These are phyloP conservation scores for Eupithecia vulgata DNA, from an alignment of 2,888 invertebrate species.

Conservation along the genomic window DNA sequence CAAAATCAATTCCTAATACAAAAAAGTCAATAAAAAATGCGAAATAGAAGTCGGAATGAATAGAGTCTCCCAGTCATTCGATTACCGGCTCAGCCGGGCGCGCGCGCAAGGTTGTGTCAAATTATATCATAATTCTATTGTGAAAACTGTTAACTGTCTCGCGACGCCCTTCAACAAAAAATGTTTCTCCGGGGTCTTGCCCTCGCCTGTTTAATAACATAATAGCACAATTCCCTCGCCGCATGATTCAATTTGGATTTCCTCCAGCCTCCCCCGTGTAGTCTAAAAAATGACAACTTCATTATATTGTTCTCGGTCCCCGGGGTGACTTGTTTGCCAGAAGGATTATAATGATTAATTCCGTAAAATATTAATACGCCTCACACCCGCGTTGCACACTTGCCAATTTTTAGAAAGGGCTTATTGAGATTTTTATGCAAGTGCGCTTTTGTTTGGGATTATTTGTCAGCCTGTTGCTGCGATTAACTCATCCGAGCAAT, in stretches of 20 bases:
- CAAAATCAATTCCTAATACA: neutral
- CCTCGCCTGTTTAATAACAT: slow-evolving; percentile 86
- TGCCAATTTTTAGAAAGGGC: slow-evolving; percentile 67
- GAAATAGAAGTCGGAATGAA: slow-evolving; percentile 24
- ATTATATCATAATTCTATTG: slow-evolving; percentile 84
- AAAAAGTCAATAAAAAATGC: neutral
- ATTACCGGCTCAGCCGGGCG: slow-evolving; percentile 51
- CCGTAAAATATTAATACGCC: slow-evolving; percentile 82
- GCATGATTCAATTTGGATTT: slow-evolving; percentile 88
- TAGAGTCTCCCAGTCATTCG: slow-evolving; percentile 39
- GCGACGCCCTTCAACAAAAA: slow-evolving; percentile 79
- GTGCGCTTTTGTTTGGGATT: slow-evolving; percentile 68
- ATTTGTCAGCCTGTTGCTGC: slow-evolving; percentile 54
- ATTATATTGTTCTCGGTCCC: slow-evolving; percentile 81
- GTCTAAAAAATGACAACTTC: slow-evolving; percentile 85
- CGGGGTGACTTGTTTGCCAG: slow-evolving; percentile 82
- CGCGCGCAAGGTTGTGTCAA: slow-evolving; percentile 70
- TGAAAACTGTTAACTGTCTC: slow-evolving; percentile 83
- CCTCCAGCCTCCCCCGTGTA: slow-evolving; percentile 81
- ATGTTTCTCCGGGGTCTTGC: slow-evolving; percentile 82
- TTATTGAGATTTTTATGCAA: slow-evolving; percentile 74
- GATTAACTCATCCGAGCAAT: slow-evolving; percentile 28
- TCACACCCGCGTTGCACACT: slow-evolving; percentile 78
- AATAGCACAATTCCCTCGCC: slow-evolving; percentile 88
- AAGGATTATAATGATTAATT: slow-evolving; percentile 84